Base-by-base conservation (phyloP, 2,797 vertebrate genomes). In the Rhinoraja longicauda region DNA sequence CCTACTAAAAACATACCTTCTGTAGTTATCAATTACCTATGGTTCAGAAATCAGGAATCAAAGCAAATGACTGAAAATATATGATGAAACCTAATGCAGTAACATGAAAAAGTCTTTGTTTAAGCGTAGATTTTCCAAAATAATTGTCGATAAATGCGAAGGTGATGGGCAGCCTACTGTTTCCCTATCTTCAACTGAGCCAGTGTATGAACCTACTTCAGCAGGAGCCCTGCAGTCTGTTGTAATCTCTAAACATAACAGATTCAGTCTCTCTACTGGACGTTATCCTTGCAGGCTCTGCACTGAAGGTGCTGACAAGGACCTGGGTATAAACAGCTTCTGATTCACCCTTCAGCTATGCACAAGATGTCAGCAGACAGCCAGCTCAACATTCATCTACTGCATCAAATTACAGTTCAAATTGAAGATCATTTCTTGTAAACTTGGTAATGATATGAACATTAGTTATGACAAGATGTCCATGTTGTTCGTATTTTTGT, bases 261-360 rank as follows among this genome's bases (percentile, higher is more conserved):
- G 93, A 90, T 29, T 92, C 86, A 64, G 88, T 24, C 93, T 45
- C 93, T 91, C 75, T 32, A 29, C 96, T 96, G 96, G 95, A 94
- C 95, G 95, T 95, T 95, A 95, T 97, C 95, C 95, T 95, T 93
- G 93, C 13, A 93, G 94, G 94, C n/a, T 0, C 26, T 57, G 93
- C 94, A 94, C 94, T 94, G 93, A 76, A 93, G 93, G 95, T 94
- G 95, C 95, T 96, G 96, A 97, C 96, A 97, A 94, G 96, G 94
- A 95, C 94, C 95, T 93, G 94, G 84, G 95, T 96, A 95, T 95
- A 95, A 95, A 95, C 93, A 5, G 94, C 93, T 94, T 93, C 94
- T 96, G 96, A 95, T 95, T 97, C 96, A 97, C 86, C 93, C 94
- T 93, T 94, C 53, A 94, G 94, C 95, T 96, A 96, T 97, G 95